Evolutionary conservation across 1,140 invertebrate genomes (phyloP), one percentile per base, ranked within the genome.

Genomic region (Bombus superbus): DNA sequence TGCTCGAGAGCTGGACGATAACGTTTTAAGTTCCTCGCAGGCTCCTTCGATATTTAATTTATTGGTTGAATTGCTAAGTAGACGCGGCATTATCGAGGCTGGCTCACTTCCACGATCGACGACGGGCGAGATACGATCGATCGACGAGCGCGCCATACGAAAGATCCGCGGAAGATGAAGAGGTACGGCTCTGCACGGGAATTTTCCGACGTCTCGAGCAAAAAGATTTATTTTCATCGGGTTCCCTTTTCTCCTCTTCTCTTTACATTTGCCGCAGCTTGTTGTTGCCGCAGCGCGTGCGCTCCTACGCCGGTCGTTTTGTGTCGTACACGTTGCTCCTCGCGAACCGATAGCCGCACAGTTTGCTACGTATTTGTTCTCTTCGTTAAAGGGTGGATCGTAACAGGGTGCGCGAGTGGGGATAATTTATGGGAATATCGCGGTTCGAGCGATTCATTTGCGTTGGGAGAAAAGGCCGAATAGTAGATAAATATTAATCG

Each of bases 21-120:
- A 88, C 40, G n/a, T 22, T 25, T 18, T 1, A 40, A 10, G 9
- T 83, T 86, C 59, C 47, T 28, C 32, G 40, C 62, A 32, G 57
- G 40, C 59, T 42, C 32, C 85, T 75, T 88, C 87, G 88, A 92
- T 89, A 89, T 81, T 92, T 88, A 92, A 92, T 92, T 92, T 92
- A 91, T 92, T 72, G 88, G 76, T 73, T 88, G 86, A 89, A 92
- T 85, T 84, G 76, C 62, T 92, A 92, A 92, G 88, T 88, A 69
- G 75, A 59, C 75, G 64, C 66, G 66, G 76, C 32, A 64, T 84
- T 84, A 84, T 84, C 82, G 22, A 28, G 53, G n/a, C 79, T 86
- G 86, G 91, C 83, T 72, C 72, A 71, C 81, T 87, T 68, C 88
- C 79, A 87, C 86, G 89, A 90, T 92, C 85, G 85, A 75, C 38